Conservation (phyloP, 2,888 invertebrate species). For the Pristionchus japonicus region DNA sequence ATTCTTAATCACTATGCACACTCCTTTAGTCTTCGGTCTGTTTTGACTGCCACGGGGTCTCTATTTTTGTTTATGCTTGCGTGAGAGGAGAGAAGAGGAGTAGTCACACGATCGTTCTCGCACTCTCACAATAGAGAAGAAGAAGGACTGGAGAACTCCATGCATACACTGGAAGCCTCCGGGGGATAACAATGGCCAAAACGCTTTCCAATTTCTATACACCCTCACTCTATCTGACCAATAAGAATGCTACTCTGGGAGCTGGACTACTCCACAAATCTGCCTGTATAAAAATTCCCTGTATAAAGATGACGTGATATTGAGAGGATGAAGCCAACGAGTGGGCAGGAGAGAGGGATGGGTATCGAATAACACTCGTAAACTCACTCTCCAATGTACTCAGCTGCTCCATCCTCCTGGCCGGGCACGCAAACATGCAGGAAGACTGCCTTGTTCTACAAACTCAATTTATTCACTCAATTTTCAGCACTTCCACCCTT, state of each 20-base stretch:
- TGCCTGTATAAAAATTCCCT: too few species aligned
- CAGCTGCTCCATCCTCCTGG: constrained; percentile 85
- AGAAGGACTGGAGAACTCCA: not conserved
- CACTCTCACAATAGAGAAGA: not conserved
- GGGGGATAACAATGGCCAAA: not conserved
- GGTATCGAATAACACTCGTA: not conserved
- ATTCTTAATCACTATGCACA: constrained; percentile 5
- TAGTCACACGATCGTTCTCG: not conserved
- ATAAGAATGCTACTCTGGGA: not conserved
- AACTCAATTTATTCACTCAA: too few species aligned
- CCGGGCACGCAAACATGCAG: constrained; percentile 90
- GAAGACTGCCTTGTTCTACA: constrained; percentile 81
- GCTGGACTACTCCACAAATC: too few species aligned
- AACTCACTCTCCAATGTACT: constrained; percentile 67
- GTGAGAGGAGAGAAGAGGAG: not conserved
- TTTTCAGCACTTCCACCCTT: not conserved
- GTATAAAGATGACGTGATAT: too few species aligned
- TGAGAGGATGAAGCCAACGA: too few species aligned
- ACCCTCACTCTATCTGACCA: not conserved
- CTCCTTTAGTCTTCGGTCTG: not conserved
- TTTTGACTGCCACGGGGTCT: not conserved
- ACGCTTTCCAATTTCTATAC: not conserved
- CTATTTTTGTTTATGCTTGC: not conserved
- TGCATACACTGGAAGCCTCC: not conserved
- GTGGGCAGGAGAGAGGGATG: not conserved